Percentiles rank a stretch among this genome's conserved stretches.
Conservation (phyloP, 2,888 invertebrate genomes). For the Tricholauxania praeusta region DNA sequence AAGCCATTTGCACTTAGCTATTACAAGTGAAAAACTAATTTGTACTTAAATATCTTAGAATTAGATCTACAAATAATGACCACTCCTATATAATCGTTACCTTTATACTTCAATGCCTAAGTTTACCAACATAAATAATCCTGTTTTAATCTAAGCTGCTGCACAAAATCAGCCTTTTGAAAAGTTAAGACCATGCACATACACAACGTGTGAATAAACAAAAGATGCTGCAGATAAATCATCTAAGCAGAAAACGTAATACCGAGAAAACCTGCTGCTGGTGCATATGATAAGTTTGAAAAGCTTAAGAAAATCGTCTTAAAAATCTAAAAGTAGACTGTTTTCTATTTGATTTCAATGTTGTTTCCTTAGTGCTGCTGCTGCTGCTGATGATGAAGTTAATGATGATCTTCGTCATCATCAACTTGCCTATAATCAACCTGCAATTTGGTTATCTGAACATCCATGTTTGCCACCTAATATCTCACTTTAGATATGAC, state of each 20-base stretch:
- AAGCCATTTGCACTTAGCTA: no score
- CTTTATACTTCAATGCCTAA: background rate
- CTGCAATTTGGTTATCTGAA: conserved; percentile 50
- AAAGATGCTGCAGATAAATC: conserved; percentile 21
- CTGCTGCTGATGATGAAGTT: background rate
- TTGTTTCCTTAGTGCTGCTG: no score
- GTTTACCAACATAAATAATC: background rate
- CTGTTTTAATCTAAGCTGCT: background rate
- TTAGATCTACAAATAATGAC: conserved; percentile 14
- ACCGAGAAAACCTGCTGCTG: background rate
- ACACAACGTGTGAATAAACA: conserved; percentile 28
- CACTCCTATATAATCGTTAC: background rate
- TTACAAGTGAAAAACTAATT: conserved; percentile 15
- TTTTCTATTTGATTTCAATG: background rate
- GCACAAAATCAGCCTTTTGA: background rate
- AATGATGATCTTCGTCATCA: background rate
- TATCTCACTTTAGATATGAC: conserved; percentile 47
- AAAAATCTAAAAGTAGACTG: background rate
- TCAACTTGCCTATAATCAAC: conserved; percentile 45
- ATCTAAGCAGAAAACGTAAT: background rate
- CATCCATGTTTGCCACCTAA: conserved; percentile 51
- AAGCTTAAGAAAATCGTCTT: background rate
- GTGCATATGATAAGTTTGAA: background rate
- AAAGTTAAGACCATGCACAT: background rate
- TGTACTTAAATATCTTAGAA: background rate